Base-by-base conservation (phyloP, 2,797 vertebrate genomes). In the Girardinus metallicus region DNA sequence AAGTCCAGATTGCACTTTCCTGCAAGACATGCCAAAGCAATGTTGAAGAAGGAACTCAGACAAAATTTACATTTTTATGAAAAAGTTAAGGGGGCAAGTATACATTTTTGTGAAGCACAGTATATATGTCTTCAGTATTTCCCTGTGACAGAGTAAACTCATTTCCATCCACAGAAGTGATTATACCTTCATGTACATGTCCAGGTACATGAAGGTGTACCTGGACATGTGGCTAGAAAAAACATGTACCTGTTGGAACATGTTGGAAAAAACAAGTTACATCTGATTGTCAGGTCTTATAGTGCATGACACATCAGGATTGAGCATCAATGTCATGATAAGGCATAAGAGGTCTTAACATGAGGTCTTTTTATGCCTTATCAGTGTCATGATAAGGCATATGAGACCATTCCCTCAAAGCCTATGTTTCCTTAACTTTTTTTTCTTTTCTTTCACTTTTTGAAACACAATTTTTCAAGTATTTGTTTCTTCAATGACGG, bases 401-500 rank as follows among this genome's bases (percentile, higher is more conserved):
- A n/a, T n/a, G n/a, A n/a, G n/a, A n/a, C n/a, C n/a, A n/a, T n/a
- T n/a, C n/a, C 31, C n/a, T 76, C 39, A 34, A 6, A 36, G 60
- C 23, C 29, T 83, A 60, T 85, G 43, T 85, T 78, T 46, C 31
- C 3, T 11, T 68, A 47, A 16, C 15, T 81, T 53, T 12, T 10
- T 23, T 60, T 57, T 6, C 15, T 57, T 80, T 39, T 5, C 44
- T 79, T 85, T 85, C 46, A 29, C 64, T 73, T 47, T n/a, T 57
- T 60, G 11, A 71, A 72, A 23, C 34, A 51, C 76, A 49, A 53
- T 47, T 64, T 81, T 75, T 76, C 64, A 34, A 44, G 60, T 86
- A 70, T 79, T 76, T 9, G 68, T 79, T 73, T 79, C 60, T 47
- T 81, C 66, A 66, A 49, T 68, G 74, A 78, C 68, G 74, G 82